Percentiles rank a stretch among this genome's conserved stretches.
Conservation (phyloP, 2,797 vertebrate species). For the Pantherophis alleghaniensis region DNA sequence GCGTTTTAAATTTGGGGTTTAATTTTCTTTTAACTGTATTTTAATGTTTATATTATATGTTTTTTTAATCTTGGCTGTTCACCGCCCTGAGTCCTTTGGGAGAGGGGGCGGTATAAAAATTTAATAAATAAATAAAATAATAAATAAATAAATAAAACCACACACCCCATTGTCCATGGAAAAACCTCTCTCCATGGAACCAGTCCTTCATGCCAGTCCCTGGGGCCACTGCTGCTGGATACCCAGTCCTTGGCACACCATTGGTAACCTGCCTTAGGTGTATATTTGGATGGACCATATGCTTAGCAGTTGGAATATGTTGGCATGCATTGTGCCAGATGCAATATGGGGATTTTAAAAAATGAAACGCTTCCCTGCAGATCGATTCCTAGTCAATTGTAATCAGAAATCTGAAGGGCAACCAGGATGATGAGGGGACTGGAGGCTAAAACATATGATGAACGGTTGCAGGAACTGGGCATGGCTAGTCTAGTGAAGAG, state of each 20-base stretch:
- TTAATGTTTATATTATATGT: no score
- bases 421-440: no score
- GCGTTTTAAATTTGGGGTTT: no score
- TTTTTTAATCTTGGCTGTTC: no score
- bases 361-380: not conserved
- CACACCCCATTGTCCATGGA: fast-evolving
- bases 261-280: not conserved
- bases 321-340: not conserved
- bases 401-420: not conserved
- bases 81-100: no score
- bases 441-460: no score
- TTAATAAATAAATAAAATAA: no score
- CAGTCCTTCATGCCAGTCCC: not conserved
- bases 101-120: no score
- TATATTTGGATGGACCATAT: not conserved
- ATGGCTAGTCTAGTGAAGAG: no score
- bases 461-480: no score
- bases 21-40: no score
- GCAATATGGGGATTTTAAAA: not conserved
- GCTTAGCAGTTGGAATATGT: not conserved
- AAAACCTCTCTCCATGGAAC: not conserved
- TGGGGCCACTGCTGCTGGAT: not conserved
- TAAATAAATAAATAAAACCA: not conserved
- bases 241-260: not conserved
- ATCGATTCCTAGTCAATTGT: not conserved